Evolutionary conservation across 2,888 invertebrate genomes (phyloP).

Genomic region (Caenorhabditis plicata): DNA sequence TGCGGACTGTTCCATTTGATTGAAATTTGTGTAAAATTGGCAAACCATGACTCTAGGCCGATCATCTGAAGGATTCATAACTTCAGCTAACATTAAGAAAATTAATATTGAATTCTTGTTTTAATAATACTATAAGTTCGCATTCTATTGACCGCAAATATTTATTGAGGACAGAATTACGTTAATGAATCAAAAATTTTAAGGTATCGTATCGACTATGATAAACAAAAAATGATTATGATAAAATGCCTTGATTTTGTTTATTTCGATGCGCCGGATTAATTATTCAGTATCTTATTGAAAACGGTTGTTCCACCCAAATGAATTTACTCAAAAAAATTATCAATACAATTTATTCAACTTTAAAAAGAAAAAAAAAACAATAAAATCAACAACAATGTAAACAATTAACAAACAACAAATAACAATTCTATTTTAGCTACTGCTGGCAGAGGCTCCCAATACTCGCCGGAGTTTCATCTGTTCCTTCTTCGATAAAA

Average conservation of each 20-base stretch:
- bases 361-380: slow-evolving; percentile 4
- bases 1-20: slow-evolving; percentile 35
- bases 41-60: slow-evolving; percentile 57
- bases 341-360: not conserved
- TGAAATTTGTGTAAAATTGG: slow-evolving; percentile 51
- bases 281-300: too few species aligned
- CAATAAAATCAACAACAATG: slow-evolving; percentile 6
- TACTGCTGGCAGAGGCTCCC: slow-evolving; percentile 23
- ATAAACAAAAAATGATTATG: not conserved
- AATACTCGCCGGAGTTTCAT: slow-evolving; percentile 44
- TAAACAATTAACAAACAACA: slow-evolving; percentile 7
- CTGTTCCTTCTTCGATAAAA: slow-evolving; percentile 56
- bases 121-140: too few species aligned
- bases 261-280: too few species aligned
- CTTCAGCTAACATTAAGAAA: slow-evolving; percentile 5
- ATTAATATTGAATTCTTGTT: too few species aligned
- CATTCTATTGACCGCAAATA: too few species aligned
- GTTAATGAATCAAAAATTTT: not conserved
- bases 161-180: not conserved
- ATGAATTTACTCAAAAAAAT: not conserved
- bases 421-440: slow-evolving; percentile 7
- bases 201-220: not conserved
- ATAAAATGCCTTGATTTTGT: too few species aligned
- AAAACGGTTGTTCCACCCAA: too few species aligned
- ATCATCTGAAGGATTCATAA: slow-evolving; percentile 37